phyloP scores from a whole-genome alignment of 2,797 vertebrate genomes.

The Rhodeus uyekii region DNA sequence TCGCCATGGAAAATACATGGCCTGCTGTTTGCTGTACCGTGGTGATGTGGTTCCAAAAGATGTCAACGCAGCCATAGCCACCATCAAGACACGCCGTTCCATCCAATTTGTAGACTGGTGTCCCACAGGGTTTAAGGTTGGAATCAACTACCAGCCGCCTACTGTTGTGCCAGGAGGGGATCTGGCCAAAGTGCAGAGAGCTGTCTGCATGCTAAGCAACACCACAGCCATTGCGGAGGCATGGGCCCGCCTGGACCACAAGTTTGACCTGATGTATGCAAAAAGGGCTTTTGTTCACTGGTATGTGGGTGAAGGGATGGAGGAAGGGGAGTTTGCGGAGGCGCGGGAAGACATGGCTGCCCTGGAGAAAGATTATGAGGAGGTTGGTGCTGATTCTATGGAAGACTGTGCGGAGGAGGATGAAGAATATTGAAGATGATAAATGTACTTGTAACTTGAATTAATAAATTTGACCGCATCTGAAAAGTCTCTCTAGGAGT shows the following conservation, averaged over 20 bases:
- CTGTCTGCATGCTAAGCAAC: slow-evolving; percentile 81
- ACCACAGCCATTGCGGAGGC: slow-evolving; percentile 61
- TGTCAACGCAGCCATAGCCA: slow-evolving; percentile 77
- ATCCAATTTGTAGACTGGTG: slow-evolving; percentile 53
- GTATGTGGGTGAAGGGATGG: slow-evolving; percentile 74
- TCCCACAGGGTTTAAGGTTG: slow-evolving; percentile 50
- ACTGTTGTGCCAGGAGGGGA: slow-evolving; percentile 74
- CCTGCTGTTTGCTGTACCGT: slow-evolving; percentile 61
- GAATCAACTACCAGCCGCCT: slow-evolving; percentile 71
- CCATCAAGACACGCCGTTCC: slow-evolving; percentile 77
- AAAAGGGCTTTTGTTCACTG: slow-evolving; percentile 76
- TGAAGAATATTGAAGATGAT: slow-evolving; percentile 32
- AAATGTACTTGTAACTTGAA: not conserved
- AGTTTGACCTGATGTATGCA: slow-evolving; percentile 71
- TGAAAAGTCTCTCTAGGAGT: not conserved
- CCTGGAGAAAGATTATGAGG: slow-evolving; percentile 72
- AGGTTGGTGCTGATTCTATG: slow-evolving; percentile 66
- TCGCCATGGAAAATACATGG: slow-evolving; percentile 63
- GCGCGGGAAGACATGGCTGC: slow-evolving; percentile 76
- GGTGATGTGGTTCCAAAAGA: slow-evolving; percentile 82
- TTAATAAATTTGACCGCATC: slow-evolving; percentile 2
- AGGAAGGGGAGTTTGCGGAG: slow-evolving; percentile 79
- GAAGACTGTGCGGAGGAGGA: slow-evolving; percentile 33
- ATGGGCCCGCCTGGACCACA: slow-evolving; percentile 72
- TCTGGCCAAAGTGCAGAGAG: slow-evolving; percentile 76